A percentile compares a stretch with the other conserved stretches of the same genome.
Evolutionary conservation across 2,797 vertebrate species (phyloP).

Genomic region (Liasis olivaceus): DNA sequence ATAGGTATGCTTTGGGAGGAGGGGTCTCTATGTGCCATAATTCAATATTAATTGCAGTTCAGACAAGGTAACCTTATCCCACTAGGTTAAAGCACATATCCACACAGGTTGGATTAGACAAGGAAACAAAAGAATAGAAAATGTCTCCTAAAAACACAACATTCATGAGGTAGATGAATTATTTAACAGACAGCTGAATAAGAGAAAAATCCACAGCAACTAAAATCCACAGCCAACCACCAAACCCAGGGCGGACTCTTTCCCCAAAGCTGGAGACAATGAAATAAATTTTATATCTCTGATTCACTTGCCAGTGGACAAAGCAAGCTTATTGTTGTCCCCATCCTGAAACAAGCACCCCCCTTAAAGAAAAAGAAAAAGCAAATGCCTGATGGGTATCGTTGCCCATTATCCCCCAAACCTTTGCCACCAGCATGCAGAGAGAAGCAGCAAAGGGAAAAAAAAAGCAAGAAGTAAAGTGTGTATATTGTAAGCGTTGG

Average conservation of each 20-base stretch:
- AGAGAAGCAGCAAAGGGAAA: slow-evolving; percentile 57
- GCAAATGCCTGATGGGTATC: slow-evolving; percentile 68
- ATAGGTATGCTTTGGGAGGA: not conserved
- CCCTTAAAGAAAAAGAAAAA: slow-evolving; percentile 42
- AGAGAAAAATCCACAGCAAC: slow-evolving; percentile 68
- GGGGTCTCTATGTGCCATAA: not conserved
- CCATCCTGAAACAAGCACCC: slow-evolving; percentile 22
- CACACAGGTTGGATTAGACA: slow-evolving; percentile 25
- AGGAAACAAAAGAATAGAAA: slow-evolving; percentile 31
- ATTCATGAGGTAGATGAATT: slow-evolving; percentile 68
- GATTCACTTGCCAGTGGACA: slow-evolving; percentile 69
- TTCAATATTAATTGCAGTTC: not conserved
- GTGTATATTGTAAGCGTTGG: slow-evolving; percentile 82
- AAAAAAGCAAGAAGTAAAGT: slow-evolving; percentile 69
- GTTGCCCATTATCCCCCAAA: slow-evolving; percentile 78
- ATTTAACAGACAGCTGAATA: slow-evolving; percentile 73
- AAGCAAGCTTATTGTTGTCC: slow-evolving; percentile 63
- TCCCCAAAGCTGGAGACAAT: slow-evolving; percentile 70
- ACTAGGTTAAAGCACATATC: not conserved
- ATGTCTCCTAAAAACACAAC: slow-evolving; percentile 63
- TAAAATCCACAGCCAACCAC: slow-evolving; percentile 39
- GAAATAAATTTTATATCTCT: slow-evolving; percentile 73
- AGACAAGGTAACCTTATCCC: slow-evolving; percentile 19
- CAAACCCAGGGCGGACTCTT: slow-evolving; percentile 54
- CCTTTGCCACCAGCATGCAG: slow-evolving; percentile 76